phyloP scores from a whole-genome alignment of 2,888 invertebrate genomes.

The Clepsis dumicolana region DNA sequence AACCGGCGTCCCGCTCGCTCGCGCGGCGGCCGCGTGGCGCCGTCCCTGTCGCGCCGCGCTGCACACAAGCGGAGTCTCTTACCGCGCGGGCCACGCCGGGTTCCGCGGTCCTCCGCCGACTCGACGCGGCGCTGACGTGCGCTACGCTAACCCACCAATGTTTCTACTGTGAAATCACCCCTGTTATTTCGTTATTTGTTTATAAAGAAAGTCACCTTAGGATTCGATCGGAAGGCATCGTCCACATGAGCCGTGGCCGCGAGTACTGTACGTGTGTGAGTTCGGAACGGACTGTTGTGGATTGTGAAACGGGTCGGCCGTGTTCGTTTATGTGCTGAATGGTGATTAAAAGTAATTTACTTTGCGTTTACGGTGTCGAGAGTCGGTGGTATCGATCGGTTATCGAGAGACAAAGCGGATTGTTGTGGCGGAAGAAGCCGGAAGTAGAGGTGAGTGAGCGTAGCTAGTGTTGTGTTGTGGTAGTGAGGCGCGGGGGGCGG shows the following conservation, averaged over 20 bases:
- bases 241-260: constrained; percentile 66
- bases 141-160: constrained; percentile 71
- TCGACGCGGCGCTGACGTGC: constrained; percentile 83
- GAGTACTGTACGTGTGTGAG: constrained; percentile 74
- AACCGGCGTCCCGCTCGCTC: constrained; percentile 59
- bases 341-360: constrained; percentile 84
- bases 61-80: constrained; percentile 55
- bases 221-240: constrained; percentile 67
- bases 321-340: constrained; percentile 81
- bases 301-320: constrained; percentile 76
- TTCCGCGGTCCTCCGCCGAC: constrained; percentile 82
- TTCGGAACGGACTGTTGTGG: constrained; percentile 68
- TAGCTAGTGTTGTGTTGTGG: constrained; percentile 49
- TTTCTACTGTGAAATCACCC: constrained; percentile 76
- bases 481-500: constrained; percentile 51
- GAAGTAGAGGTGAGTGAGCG: constrained; percentile 72
- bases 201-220: constrained; percentile 66
- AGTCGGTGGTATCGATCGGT: constrained; percentile 79
- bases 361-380: constrained; percentile 81
- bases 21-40: constrained; percentile 18
- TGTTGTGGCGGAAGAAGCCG: constrained; percentile 63
- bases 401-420: constrained; percentile 78
- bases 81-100: constrained; percentile 77
- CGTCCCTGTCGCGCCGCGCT: constrained; percentile 66
- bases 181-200: constrained; percentile 80